phyloP scores from a whole-genome alignment of 2,888 invertebrate species.

The Polyploca ridens region DNA sequence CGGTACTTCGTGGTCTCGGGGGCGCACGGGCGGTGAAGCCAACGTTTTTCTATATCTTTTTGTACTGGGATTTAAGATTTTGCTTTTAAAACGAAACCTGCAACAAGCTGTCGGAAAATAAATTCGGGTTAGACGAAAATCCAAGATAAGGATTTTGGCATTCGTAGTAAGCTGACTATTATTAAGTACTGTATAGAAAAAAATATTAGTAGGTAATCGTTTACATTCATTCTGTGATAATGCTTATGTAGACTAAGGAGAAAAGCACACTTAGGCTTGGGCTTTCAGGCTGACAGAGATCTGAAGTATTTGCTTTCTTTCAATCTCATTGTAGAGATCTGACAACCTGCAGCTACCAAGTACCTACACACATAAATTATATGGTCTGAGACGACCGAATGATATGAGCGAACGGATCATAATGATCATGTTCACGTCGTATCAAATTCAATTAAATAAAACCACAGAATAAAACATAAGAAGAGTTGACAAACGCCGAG shows the following conservation, averaged over 20 bases:
- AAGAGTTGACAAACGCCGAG: not conserved
- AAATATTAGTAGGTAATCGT: no score
- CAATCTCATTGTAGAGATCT: no score
- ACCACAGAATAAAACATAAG: not conserved
- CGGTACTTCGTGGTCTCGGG: conserved; percentile 2
- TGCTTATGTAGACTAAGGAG: no score
- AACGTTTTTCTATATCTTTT: conserved; percentile 1
- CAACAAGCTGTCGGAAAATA: not conserved
- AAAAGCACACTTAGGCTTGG: no score
- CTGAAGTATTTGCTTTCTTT: no score
- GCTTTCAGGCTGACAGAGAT: no score
- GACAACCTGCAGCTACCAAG: no score
- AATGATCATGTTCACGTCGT: not conserved
- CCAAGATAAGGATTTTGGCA: not conserved
- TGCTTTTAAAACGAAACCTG: conserved; percentile 3
- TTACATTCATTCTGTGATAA: no score
- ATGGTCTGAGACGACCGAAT: no score
- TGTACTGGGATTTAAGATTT: not conserved
- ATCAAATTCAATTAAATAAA: not conserved
- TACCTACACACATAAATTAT: no score
- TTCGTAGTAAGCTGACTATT: not conserved
- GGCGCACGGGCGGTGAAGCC: conserved; percentile 3
- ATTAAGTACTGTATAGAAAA: not conserved
- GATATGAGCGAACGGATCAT: no score
- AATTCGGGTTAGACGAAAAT: not conserved